Evolutionary conservation across 2,113 vertebrate species (phyloP).

Genomic region (Alces alces): DNA sequence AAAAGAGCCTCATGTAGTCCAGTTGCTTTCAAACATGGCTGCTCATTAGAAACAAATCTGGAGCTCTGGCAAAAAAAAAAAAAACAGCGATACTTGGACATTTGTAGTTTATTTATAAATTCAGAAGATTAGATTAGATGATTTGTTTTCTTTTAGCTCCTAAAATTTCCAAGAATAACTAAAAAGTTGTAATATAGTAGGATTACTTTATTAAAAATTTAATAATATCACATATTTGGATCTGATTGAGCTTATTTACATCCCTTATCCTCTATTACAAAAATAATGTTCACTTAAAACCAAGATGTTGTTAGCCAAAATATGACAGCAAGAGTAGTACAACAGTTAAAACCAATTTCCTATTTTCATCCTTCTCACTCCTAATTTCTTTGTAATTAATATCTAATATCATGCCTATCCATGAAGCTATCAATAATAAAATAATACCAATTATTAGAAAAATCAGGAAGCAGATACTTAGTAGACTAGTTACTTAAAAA

Average conservation of each 20-base stretch:
- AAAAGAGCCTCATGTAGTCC: background rate
- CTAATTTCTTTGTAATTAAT: constrained; percentile 23
- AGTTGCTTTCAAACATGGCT: background rate
- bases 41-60: background rate
- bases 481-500: constrained; percentile 13
- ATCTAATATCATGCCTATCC: background rate
- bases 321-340: background rate
- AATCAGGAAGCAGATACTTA: constrained; percentile 3
- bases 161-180: constrained; percentile 17
- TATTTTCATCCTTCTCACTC: background rate
- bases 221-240: background rate
- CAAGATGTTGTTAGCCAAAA: background rate
- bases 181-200: background rate
- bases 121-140: background rate
- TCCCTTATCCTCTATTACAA: background rate
- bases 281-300: constrained; percentile 28
- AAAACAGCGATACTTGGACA: background rate
- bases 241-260: background rate
- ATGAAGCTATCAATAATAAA: background rate
- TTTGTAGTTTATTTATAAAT: background rate
- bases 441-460: constrained; percentile 3
- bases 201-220: constrained; percentile 33
- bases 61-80: background rate
- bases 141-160: background rate
- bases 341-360: background rate